Base-by-base conservation (phyloP, 2,113 vertebrate species). In the Agapornis roseicollis region DNA sequence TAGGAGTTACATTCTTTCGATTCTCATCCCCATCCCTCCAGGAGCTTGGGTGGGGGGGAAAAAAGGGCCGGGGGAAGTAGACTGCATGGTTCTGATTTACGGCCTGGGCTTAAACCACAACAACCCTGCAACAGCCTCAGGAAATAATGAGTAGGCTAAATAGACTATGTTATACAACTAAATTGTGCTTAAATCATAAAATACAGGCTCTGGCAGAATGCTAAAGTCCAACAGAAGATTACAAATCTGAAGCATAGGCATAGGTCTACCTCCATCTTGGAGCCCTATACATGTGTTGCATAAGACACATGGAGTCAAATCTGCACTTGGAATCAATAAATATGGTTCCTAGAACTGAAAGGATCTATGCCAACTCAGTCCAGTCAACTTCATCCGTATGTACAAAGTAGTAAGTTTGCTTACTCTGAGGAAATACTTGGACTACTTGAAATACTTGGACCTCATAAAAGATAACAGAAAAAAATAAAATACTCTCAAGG, bases 141-240 rank as follows among this genome's bases (percentile, higher is more conserved):
- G 77, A 96, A 95, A 95, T 82, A 90, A 96, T 41, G 60, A 95
- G 52, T 52, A 79, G 49, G 42, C 52, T 88, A 68, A 95, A 87
- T 53, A 80, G 46, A 76, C 84, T 93, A 65, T 85, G 58, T 91
- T 95, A 69, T 29, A 90, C 72, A 91, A 73, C 35, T 55, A 39
- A 89, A 95, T 39, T 97, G 37, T 68, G 28, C 25, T 95, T 91
- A 96, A 73, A 77, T 63, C 61, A 28, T 64, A 80, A 82, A 90
- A 89, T 29, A 42, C 13, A 50, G 18, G 4, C 13, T 63, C n/a
- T 52, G 53, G 41, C n/a, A 42, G 42, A 80, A 44, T 53, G 39
- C 28, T 86, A 3, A 79, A 69, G 17, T 60, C 25, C 31, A 58
- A 23, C 13, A 66, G 61, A 72, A 80, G 12, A 17, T 27, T 52